Evolutionary conservation across 2,797 vertebrate species (phyloP).

Genomic region (Gallinago nigripennis): DNA sequence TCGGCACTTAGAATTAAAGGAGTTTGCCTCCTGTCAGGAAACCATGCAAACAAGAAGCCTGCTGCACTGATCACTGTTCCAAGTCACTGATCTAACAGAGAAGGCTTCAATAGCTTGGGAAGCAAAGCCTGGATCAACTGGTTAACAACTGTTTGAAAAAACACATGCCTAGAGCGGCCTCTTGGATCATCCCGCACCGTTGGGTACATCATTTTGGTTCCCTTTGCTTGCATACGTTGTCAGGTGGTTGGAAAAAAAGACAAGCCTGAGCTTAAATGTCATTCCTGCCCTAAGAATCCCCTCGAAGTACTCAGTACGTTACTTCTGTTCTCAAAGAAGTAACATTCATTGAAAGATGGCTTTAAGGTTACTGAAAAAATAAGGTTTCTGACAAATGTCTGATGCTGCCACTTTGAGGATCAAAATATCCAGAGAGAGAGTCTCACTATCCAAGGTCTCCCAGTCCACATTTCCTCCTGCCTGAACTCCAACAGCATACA

Average conservation of each 20-base stretch:
- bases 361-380: not conserved
- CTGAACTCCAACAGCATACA: not conserved
- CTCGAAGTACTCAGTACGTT: not conserved
- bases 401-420: not conserved
- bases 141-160: not conserved
- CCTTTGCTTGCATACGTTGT: not conserved
- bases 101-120: not conserved
- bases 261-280: not conserved
- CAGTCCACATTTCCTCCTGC: not conserved
- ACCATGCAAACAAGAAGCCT: not conserved
- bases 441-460: not conserved
- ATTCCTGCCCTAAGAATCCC: accelerated
- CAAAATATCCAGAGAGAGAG: not conserved
- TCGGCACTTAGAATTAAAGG: not conserved
- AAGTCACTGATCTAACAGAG: conserved; percentile 47
- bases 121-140: not conserved
- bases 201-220: not conserved
- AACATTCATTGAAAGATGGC: not conserved
- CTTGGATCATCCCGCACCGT: not conserved
- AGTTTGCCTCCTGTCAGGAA: conserved; percentile 29
- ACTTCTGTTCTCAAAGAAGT: not conserved
- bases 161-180: not conserved
- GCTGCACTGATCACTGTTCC: conserved; percentile 41
- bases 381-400: not conserved
- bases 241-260: not conserved